phyloP scores from a whole-genome alignment of 2,888 invertebrate genomes.

The Apeira syringaria region DNA sequence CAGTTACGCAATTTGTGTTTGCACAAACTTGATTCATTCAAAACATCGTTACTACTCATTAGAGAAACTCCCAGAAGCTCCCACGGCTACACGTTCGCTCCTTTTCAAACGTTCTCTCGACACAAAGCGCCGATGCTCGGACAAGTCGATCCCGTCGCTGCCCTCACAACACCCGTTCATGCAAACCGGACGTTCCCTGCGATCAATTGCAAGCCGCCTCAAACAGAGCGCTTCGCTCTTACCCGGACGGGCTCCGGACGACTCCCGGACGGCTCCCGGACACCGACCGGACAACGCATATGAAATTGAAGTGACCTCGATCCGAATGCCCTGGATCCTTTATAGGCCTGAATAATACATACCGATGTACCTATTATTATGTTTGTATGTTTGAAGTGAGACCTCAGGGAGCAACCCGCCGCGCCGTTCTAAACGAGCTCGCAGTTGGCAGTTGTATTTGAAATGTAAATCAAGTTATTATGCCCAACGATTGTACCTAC shows the following conservation, averaged over 20 bases:
- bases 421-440: conserved; percentile 14
- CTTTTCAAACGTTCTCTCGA: neutral
- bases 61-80: neutral
- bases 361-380: conserved; percentile 21
- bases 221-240: conserved; percentile 31
- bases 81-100: neutral
- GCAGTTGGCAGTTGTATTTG: conserved; percentile 10
- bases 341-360: conserved; percentile 30
- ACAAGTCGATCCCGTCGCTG: conserved; percentile 22
- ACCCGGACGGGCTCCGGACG: conserved; percentile 13
- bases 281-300: conserved; percentile 19
- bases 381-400: conserved; percentile 11
- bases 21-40: too few species aligned
- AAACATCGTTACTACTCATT: too few species aligned
- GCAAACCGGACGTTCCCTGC: conserved; percentile 28
- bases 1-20: too few species aligned
- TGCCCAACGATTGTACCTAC: conserved; percentile 5
- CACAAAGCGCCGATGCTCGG: conserved; percentile 3
- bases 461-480: conserved; percentile 20
- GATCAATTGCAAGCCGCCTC: conserved; percentile 36
- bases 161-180: conserved; percentile 17
- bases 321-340: conserved; percentile 23
- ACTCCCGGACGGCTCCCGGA: conserved; percentile 4
- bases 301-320: conserved; percentile 27
- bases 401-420: conserved; percentile 25